Conservation (phyloP, 1,140 invertebrate genomes). For the Hycleus cichorii region DNA sequence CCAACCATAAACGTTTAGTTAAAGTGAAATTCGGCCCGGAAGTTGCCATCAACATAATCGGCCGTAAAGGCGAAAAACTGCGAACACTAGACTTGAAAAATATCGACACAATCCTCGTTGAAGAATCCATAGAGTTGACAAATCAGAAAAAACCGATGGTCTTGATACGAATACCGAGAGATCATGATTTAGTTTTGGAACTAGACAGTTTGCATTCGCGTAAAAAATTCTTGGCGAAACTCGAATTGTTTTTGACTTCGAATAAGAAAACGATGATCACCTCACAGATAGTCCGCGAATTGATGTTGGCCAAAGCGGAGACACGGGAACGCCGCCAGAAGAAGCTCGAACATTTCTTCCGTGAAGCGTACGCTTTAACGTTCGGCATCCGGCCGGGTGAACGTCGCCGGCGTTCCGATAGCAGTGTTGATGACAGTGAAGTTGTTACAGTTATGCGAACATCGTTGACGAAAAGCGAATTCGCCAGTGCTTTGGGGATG, state of each 20-base stretch:
- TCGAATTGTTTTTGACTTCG: slow-evolving; percentile 74
- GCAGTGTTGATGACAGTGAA: slow-evolving; percentile 73
- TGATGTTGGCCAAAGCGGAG: slow-evolving; percentile 88
- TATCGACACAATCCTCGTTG: slow-evolving; percentile 68
- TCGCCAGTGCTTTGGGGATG: slow-evolving; percentile 96
- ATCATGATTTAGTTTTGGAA: slow-evolving; percentile 95
- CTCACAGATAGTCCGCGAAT: slow-evolving; percentile 64
- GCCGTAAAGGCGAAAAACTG: slow-evolving; percentile 83
- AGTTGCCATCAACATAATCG: slow-evolving; percentile 73
- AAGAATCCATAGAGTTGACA: slow-evolving; percentile 72
- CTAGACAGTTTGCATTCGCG: slow-evolving; percentile 75
- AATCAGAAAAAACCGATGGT: slow-evolving; percentile 76
- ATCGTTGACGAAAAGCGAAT: slow-evolving; percentile 89
- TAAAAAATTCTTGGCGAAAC: slow-evolving; percentile 83
- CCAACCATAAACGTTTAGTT: slow-evolving; percentile 83
- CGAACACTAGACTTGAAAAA: slow-evolving; percentile 70
- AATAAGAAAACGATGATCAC: slow-evolving; percentile 75
- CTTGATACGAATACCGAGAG: slow-evolving; percentile 76
- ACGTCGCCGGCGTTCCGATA: slow-evolving; percentile 57
- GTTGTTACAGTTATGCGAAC: slow-evolving; percentile 89
- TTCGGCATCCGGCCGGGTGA: slow-evolving; percentile 78
- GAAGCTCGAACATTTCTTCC: slow-evolving; percentile 95
- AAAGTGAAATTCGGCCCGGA: slow-evolving; percentile 85
- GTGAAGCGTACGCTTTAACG: slow-evolving; percentile 93
- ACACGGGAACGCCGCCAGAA: slow-evolving; percentile 91